Evolutionary conservation across 2,888 invertebrate genomes (phyloP).

Genomic region (Phyllotreta striolata): DNA sequence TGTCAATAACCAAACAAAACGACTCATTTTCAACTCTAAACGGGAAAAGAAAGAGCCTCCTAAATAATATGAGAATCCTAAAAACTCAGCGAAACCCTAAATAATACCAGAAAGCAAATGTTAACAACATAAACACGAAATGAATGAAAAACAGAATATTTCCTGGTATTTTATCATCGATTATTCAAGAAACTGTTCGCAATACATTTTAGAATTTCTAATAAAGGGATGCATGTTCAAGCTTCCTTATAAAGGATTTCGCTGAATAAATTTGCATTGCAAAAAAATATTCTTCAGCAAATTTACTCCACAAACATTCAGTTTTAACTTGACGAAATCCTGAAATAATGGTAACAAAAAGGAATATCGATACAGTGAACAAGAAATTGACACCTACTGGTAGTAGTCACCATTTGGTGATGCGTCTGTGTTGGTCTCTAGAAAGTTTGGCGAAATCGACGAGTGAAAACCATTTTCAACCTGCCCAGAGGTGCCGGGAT

Average conservation of each 20-base stretch:
- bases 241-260: no score
- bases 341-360: no score
- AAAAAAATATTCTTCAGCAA: no score
- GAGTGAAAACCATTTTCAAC: conserved; percentile 41
- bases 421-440: conserved; percentile 37
- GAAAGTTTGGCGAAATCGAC: conserved; percentile 39
- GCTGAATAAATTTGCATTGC: no score
- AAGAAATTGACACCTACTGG: conserved; percentile 39
- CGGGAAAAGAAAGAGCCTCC: conserved; percentile 8
- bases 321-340: no score
- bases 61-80: conserved; percentile 5
- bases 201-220: no score
- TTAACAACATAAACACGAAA: neutral
- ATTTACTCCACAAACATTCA: no score
- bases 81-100: conserved; percentile 10
- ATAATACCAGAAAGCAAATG: neutral
- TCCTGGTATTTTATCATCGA: no score
- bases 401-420: conserved; percentile 39
- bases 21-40: conserved; percentile 16
- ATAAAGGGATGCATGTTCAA: no score
- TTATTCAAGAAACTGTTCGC: no score
- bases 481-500: conserved; percentile 41
- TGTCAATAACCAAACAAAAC: conserved; percentile 15
- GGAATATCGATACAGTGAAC: neutral
- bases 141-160: no score